phyloP scores from a whole-genome alignment of 1,140 invertebrate genomes.

The Temnothorax curvispinosus region DNA sequence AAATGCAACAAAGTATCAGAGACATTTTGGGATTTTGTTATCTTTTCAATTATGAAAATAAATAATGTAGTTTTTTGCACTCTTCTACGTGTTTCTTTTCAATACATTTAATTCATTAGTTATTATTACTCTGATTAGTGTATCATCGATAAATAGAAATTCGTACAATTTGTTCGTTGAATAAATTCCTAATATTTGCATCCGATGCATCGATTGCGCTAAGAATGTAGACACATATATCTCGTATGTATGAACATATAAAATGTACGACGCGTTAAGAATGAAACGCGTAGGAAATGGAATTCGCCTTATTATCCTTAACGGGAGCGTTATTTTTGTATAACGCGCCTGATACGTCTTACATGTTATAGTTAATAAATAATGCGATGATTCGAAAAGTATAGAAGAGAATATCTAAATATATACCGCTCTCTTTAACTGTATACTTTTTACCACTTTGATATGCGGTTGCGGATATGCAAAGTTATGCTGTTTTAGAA shows the following conservation, averaged over 20 bases:
- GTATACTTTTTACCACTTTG: slow-evolving; percentile 42
- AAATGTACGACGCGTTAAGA: slow-evolving; percentile 26
- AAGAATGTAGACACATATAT: slow-evolving; percentile 39
- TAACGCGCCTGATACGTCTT: slow-evolving; percentile 41
- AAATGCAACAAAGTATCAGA: not conserved
- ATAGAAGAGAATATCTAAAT: slow-evolving; percentile 59
- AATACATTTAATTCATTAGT: slow-evolving; percentile 2
- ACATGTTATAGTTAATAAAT: slow-evolving; percentile 52
- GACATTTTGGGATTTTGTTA: not conserved
- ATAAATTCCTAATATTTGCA: slow-evolving; percentile 15
- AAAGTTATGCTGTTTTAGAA: slow-evolving; percentile 41
- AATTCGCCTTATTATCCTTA: slow-evolving; percentile 41
- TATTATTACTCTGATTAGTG: not conserved
- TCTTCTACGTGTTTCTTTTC: not conserved
- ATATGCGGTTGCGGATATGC: slow-evolving; percentile 46
- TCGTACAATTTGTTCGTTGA: not conserved
- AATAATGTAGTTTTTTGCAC: not conserved
- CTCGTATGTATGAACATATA: slow-evolving; percentile 32
- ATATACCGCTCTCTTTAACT: slow-evolving; percentile 38
- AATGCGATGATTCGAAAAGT: slow-evolving; percentile 53
- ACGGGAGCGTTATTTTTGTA: slow-evolving; percentile 30
- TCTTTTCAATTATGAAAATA: not conserved
- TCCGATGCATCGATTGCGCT: slow-evolving; percentile 10
- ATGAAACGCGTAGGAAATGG: slow-evolving; percentile 24
- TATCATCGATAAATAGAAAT: not conserved